Conservation (phyloP, 2,113 vertebrate species). For the Ovis aries region ARS-UI_Ramb_v3.0 NC_056067.1:37458001-37458500, state of each 20-base stretch:
- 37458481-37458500: not conserved
- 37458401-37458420: constrained; percentile 10
- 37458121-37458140: constrained; percentile 56
- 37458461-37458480: not conserved
- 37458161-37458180: not conserved
- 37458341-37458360: not conserved
- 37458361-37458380: not conserved
- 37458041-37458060: not conserved
- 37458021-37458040: constrained; percentile 46
- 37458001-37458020: constrained; percentile 43
- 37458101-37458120: constrained; percentile 43
- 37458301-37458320: not conserved
- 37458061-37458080: constrained; percentile 33
- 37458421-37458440: constrained; percentile 26
- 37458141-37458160: constrained; percentile 46
- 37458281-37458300: constrained; percentile 17
- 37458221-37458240: constrained; percentile 61
- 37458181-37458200: constrained; percentile 38
- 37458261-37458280: constrained; percentile 9
- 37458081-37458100: constrained; percentile 52
- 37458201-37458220: constrained; percentile 37
- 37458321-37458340: constrained; percentile 28
- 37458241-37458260: constrained; percentile 33
- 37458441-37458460: not conserved
- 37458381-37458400: not conserved